These are phyloP conservation scores for Diachasmimorpha longicaudata DNA, from an alignment of 1,140 invertebrate genomes.

Conservation along the genomic window DNA sequence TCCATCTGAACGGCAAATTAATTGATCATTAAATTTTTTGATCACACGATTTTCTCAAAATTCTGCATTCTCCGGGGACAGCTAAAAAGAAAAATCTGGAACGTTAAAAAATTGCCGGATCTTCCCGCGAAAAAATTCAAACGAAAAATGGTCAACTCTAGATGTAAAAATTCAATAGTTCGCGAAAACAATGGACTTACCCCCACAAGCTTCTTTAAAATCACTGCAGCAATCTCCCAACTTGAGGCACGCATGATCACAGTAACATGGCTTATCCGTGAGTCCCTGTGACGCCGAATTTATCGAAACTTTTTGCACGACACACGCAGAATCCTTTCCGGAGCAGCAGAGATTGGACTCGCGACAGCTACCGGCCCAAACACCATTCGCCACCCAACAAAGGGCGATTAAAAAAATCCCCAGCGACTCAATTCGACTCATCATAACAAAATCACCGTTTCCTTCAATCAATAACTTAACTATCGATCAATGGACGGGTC, in stretches of 20 bases:
- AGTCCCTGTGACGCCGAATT: conserved; percentile 80
- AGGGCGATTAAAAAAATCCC: conserved; percentile 1
- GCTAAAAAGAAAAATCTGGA: too few relatives aligned
- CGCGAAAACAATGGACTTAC: conserved; percentile 60
- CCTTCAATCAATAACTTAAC: neutral
- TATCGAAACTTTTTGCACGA: conserved; percentile 77
- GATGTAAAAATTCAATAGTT: too few relatives aligned
- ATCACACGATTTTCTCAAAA: too few relatives aligned
- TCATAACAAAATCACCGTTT: neutral
- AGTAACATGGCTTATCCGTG: conserved; percentile 82
- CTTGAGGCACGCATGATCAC: conserved; percentile 82
- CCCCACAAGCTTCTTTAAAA: conserved; percentile 81
- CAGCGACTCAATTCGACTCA: neutral
- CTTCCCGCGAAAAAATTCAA: too few relatives aligned
- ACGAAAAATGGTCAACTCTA: neutral
- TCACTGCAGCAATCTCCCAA: conserved; percentile 81
- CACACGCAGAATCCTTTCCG: conserved; percentile 80
- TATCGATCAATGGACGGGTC: neutral
- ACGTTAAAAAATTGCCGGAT: too few relatives aligned
- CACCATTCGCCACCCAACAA: conserved; percentile 14
- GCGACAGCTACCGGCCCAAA: conserved; percentile 66
- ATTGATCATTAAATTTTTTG: too few relatives aligned
- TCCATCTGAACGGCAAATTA: too few relatives aligned
- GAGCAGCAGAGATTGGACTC: conserved; percentile 76
- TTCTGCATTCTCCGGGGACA: too few relatives aligned